phyloP scores from a whole-genome alignment of 2,113 vertebrate species.

The Amia ocellicauda region DNA sequence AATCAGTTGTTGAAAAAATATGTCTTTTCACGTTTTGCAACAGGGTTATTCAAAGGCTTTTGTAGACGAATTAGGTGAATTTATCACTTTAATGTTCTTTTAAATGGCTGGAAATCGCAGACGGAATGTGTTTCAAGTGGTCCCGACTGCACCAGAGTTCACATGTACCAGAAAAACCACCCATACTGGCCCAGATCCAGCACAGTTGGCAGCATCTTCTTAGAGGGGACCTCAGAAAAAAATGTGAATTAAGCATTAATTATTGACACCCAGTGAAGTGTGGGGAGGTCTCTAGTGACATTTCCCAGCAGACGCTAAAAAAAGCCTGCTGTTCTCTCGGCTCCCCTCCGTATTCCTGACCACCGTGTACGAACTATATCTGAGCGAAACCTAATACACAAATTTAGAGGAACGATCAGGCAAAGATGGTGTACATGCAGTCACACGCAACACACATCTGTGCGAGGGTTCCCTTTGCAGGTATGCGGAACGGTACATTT shows the following conservation, averaged over 20 bases:
- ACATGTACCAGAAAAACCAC: conserved; percentile 38
- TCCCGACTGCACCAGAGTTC: conserved; percentile 47
- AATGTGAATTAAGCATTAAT: conserved; percentile 37
- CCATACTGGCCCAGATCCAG: conserved; percentile 44
- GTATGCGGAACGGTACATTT: too few relatives aligned
- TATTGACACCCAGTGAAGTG: conserved; percentile 39
- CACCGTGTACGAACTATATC: neutral
- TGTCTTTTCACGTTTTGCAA: too few relatives aligned
- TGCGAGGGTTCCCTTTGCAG: too few relatives aligned
- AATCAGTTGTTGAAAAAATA: too few relatives aligned
- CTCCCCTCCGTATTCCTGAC: neutral
- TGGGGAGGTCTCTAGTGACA: conserved; percentile 44
- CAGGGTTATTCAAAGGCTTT: too few relatives aligned
- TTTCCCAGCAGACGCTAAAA: conserved; percentile 25
- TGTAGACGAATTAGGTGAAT: neutral
- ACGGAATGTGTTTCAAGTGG: conserved; percentile 66
- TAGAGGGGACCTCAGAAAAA: conserved; percentile 40
- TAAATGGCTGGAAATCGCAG: conserved; percentile 47
- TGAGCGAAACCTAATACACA: too few relatives aligned
- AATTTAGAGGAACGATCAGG: conserved; percentile 14
- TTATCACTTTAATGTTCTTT: conserved; percentile 26
- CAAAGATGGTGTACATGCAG: conserved; percentile 18
- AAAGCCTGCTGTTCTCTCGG: conserved; percentile 27
- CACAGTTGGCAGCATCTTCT: conserved; percentile 38
- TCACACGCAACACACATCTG: too few relatives aligned